These are phyloP conservation scores for Noctua janthe DNA, from an alignment of 2,888 invertebrate genomes.

Conservation along the genomic window DNA sequence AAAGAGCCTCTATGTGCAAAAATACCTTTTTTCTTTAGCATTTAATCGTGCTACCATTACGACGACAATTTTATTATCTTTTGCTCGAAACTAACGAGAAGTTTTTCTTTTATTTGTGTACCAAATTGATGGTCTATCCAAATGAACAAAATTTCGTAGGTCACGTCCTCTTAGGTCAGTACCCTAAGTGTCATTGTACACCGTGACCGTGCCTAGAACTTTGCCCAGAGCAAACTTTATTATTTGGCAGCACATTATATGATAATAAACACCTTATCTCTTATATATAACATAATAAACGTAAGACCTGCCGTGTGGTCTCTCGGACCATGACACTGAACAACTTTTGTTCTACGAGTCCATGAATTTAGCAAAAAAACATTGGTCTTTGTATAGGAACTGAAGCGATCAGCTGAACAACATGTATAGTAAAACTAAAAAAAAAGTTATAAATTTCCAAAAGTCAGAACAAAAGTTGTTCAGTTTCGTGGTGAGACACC, in stretches of 20 bases:
- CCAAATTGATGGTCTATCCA: background rate
- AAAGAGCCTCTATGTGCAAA: too few species aligned
- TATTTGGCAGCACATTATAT: background rate
- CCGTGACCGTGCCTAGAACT: background rate
- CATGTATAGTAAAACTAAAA: too few species aligned
- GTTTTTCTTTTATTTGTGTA: background rate
- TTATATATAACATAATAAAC: too few species aligned
- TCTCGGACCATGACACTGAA: too few species aligned
- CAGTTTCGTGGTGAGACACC: too few species aligned
- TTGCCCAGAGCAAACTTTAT: background rate
- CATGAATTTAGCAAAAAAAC: too few species aligned
- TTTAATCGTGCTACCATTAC: background rate
- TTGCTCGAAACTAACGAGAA: background rate
- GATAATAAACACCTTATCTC: background rate
- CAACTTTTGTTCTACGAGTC: too few species aligned
- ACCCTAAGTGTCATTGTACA: conserved; percentile 3
- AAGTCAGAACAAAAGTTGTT: too few species aligned
- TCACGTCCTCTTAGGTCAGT: background rate
- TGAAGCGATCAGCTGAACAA: too few species aligned
- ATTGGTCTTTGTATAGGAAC: too few species aligned
- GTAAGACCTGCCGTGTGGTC: too few species aligned
- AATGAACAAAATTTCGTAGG: background rate
- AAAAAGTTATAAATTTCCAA: too few species aligned
- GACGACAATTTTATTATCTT: background rate
- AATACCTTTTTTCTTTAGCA: background rate